Base-by-base conservation (phyloP, 2,113 vertebrate genomes). In the Cnemophilus loriae region DNA sequence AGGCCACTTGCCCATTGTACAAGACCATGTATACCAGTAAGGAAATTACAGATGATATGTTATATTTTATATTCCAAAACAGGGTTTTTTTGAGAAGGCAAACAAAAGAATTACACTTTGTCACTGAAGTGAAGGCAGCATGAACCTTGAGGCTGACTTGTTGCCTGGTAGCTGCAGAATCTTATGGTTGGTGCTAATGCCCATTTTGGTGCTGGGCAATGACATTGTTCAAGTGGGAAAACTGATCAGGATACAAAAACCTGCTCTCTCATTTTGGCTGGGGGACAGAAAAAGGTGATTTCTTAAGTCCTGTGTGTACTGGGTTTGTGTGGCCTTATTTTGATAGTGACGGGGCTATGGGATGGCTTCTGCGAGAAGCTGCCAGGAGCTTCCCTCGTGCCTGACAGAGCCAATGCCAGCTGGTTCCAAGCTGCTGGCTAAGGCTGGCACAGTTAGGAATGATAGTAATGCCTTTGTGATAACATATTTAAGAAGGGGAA, bases 31-130 rank as follows among this genome's bases (percentile, higher is more conserved):
- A 15, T n/a, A 46, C 21, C 49, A n/a, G 11, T 27, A 53, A 74
- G 37, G n/a, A 80, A 81, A 76, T 37, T 33, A 61, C 42, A 75
- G 39, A 24, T 53, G 55, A 67, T 75, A 82, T 3, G 3, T 42
- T 47, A 13, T n/a, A 21, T 30, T 76, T 42, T 47, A 13, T n/a
- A 21, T 30, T 76, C 30, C 44, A 46, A 83, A 79, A 1, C 15
- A 70, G 4, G 2, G 21, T 27, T 59, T 64, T 55, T 60, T 68
- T 41, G 27, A 47, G 30, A 69, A 64, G 39, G 27, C 0, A 0
- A 59, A 30, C 41, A 32, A 32, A 84, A 77, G 2, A 71, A 50
- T 71, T n/a, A 26, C 17, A 53, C 18, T 16, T 63, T 26, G 32
- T 50, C 23, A 27, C 27, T 7, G 2, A 68, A 73, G 44, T 3